Percentiles rank a stretch among this genome's conserved stretches.
Conservation (phyloP, 2,113 vertebrate species). For the Meleagris gallopavo region DNA sequence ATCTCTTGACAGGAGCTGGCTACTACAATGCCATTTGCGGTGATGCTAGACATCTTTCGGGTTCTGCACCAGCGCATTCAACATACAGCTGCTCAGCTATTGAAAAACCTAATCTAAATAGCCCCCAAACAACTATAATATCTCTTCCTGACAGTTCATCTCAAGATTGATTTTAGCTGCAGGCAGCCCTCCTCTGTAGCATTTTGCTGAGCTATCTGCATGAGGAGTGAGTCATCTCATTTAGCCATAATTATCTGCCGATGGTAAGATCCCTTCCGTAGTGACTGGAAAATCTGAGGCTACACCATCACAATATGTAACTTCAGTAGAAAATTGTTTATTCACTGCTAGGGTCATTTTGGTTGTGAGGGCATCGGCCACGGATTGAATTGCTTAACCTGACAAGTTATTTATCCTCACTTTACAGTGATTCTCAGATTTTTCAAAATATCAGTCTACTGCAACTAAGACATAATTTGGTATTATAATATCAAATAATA, state of each 20-base stretch:
- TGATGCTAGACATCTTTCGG: not conserved
- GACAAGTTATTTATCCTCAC: not conserved
- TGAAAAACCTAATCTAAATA: not conserved
- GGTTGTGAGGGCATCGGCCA: not conserved
- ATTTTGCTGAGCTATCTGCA: not conserved
- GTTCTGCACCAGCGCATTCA: not conserved
- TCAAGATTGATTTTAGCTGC: conserved; percentile 25
- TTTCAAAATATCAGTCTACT: not conserved
- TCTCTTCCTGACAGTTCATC: conserved; percentile 12
- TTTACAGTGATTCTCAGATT: fast-evolving
- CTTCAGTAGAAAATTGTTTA: not conserved
- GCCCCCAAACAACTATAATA: not conserved
- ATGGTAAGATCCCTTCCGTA: not conserved
- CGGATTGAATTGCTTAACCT: not conserved
- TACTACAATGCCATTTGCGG: not conserved
- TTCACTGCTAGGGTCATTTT: not conserved
- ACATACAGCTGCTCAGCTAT: not conserved
- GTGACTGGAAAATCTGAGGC: not conserved
- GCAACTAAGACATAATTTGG: not conserved
- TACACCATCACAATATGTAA: fast-evolving
- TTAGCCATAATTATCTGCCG: not conserved
- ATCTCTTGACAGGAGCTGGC: not conserved
- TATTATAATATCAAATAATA: not conserved
- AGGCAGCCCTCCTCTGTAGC: not conserved
- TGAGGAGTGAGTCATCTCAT: not conserved